Base-by-base conservation (phyloP, 2,888 invertebrate genomes). In the Ennomos erosarius region DNA sequence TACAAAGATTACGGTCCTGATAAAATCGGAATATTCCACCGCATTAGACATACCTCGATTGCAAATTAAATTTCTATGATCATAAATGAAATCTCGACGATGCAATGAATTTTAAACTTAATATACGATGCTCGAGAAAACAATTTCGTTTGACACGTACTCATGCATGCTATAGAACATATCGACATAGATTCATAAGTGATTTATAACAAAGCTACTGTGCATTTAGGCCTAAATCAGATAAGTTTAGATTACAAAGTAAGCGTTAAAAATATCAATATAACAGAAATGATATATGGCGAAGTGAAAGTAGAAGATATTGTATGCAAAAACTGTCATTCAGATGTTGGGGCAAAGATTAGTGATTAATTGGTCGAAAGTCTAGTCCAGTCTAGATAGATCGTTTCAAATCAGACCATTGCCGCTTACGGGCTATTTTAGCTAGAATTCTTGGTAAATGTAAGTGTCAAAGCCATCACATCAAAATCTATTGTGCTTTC, bases 131-230 rank as follows among this genome's bases (percentile, higher is more conserved):
- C 67, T 69, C 75, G 76, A 82, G 73, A 73, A 62, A 63, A 58
- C 72, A 75, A 71, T 79, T 78, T 79, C 73, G 68, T 69, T 73
- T 69, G 64, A 57, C 40, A 53, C 47, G 43, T 53, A 60, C 37
- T 45, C 55, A 66, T 34, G 54, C 55, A 53, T 54, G 50, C 42
- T 57, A 55, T 55, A 57, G 59, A 65, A 57, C 38, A 59, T 69
- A 77, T 70, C 74, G 77, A 67, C 76, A 78, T 63, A 72, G 69
- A 75, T 78, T 71, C 73, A 73, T 72, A 73, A 69, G 69, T 79
- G 75, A 81, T 82, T 80, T 79, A 79, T 78, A 69, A 66, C 68
- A 64, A 65, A 54, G 74, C 75, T 74, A 77, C 79, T 68, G 79
- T 67, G 68, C 67, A 64, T 68, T 72, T 65, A 63, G 53, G 53